phyloP scores from a whole-genome alignment of 2,888 invertebrate species.

The Stictocephala bisonia region DNA sequence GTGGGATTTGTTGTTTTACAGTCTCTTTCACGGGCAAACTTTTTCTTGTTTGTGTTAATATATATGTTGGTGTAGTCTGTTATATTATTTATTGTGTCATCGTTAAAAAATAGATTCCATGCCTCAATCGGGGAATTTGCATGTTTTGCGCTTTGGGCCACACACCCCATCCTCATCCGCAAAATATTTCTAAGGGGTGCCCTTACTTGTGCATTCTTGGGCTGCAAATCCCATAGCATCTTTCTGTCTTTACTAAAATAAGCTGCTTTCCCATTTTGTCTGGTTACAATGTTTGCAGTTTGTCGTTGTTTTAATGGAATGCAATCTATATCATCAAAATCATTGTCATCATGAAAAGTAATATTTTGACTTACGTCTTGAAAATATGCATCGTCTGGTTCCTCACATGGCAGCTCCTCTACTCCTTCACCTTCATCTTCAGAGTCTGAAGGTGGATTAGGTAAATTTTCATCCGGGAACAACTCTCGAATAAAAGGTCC shows the following conservation, averaged over 20 bases:
- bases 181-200: neutral
- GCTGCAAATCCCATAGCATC: conserved; percentile 1
- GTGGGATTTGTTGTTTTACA: neutral
- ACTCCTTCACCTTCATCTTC: no score
- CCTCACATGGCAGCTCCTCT: no score
- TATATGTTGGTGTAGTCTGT: conserved; percentile 7
- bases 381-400: no score
- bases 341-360: conserved; percentile 1
- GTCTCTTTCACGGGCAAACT: neutral
- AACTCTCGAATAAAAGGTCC: no score
- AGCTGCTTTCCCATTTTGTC: neutral
- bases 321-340: neutral
- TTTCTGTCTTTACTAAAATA: no score
- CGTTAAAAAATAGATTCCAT: conserved; percentile 15
- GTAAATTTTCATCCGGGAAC: no score
- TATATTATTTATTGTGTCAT: conserved; percentile 28
- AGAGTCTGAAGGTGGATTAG: no score
- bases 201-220: neutral
- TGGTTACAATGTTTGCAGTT: no score
- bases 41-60: neutral
- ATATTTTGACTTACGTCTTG: neutral
- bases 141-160: neutral
- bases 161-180: conserved; percentile 16
- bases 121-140: neutral
- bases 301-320: neutral